phyloP scores from a whole-genome alignment of 2,113 vertebrate species.

The Rhabdornis inornatus region DNA sequence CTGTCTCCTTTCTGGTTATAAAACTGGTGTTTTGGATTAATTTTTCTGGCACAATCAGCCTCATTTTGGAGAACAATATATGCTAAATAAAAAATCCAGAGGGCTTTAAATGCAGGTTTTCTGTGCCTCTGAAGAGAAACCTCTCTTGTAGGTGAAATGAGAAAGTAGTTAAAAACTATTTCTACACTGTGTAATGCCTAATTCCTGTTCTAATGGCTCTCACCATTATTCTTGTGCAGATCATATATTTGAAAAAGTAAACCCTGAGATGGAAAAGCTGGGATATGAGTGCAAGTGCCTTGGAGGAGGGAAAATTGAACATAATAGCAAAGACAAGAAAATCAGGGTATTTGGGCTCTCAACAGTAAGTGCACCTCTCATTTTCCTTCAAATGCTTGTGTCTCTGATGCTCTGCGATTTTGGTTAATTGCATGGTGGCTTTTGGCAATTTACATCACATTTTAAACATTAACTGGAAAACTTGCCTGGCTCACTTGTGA shows the following conservation, averaged over 20 bases:
- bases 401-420: background rate
- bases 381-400: background rate
- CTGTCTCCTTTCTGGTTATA: background rate
- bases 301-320: slow-evolving; percentile 89
- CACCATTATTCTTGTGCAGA: slow-evolving; percentile 60
- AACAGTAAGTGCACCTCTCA: slow-evolving; percentile 73
- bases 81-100: background rate
- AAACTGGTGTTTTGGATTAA: background rate
- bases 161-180: background rate
- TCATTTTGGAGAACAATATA: fast-evolving
- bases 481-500: background rate
- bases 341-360: slow-evolving; percentile 86
- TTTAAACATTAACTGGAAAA: background rate
- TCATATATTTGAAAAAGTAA: slow-evolving; percentile 89
- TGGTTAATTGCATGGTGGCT: background rate
- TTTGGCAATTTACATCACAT: background rate
- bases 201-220: background rate
- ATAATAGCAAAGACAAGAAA: slow-evolving; percentile 84
- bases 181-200: background rate
- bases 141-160: background rate
- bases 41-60: background rate
- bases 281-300: slow-evolving; percentile 85
- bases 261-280: slow-evolving; percentile 79
- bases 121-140: background rate
- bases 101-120: background rate